Evolutionary conservation across 2,888 invertebrate species (phyloP), one percentile per base, ranked within the genome.

Genomic region (Mayetiola destructor): DNA sequence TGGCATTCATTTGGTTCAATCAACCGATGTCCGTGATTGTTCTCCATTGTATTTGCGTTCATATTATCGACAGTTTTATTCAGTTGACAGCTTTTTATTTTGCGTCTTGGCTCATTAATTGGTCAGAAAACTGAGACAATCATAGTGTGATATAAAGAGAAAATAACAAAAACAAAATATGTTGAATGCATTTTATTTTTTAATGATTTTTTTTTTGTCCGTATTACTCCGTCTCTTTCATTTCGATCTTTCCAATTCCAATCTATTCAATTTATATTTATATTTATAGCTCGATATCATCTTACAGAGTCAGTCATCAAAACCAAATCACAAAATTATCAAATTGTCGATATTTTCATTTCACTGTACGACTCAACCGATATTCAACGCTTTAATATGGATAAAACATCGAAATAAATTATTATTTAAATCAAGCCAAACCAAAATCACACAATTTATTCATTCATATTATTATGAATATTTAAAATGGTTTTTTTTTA

Each of bases 391-490:
- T 36, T 36, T 3, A 12, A 36, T 3, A n/a, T 3, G n/a, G 3
- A 27, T n/a, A 27, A 48, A 27, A 48, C 48, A 48, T 48, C 16
- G n/a, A 48, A 48, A 48, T 48, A 48, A 48, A 48, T 48, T 48
- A 48, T 48, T 27, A 48, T 48, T 48, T 48, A 48, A 48, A 27
- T 48, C 48, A 48, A n/a, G 14, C 48, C 48, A 27, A n/a, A n/a
- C n/a, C n/a, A n/a, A n/a, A n/a, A n/a, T n/a, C n/a, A n/a, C n/a
- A n/a, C n/a, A n/a, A 27, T 48, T 27, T 48, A 3, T 48, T 48
- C 27, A 48, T 48, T 48, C n/a, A n/a, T n/a, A n/a, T n/a, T 48
- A 48, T 48, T 16, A 48, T 48, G 48, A 48, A 48, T 48, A 48
- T 48, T 48, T 23, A 48, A 48, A 27, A 27, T 48, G 48, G 23